Evolutionary conservation across 1,140 invertebrate genomes (phyloP), one percentile per base, ranked within the genome.

Genomic region (Sycophila sp.): DNA sequence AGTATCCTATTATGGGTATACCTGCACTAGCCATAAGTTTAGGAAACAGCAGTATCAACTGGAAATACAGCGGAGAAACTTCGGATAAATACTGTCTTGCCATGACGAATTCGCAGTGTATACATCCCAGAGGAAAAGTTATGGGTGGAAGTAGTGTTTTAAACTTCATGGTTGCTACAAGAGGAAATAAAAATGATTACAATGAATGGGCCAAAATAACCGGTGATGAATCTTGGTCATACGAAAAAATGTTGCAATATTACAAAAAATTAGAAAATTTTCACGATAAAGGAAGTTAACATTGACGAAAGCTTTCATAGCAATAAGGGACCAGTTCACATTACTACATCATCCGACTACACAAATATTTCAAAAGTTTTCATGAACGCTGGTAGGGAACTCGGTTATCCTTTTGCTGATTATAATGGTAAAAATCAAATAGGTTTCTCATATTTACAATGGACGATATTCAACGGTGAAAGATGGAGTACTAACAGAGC

Each of bases 141-240:
- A 84, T 96, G 0, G 97, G 96, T 4, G 96, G 97, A 1, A 96
- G 94, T 1, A 94, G 93, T 53, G 94, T 95, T 0, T 86, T 98
- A 0, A 98, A 99, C 81, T 98, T 97, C 76, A 98, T 98, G 97
- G 89, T 98, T 0, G 98, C 98, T 80, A 94, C 96, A 0, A 86
- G 96, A 73, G 96, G 93, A 58, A 93, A 92, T 84, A 89, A 85
- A 74, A 85, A 89, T 32, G 97, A 99, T 79, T 98, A 96, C 78
- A 94, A 98, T 79, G 86, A 91, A 28, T 98, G 97, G 97, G 94
- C 94, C 67, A 88, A 90, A 10, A 77, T 91, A 28, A 7, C 5
- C 13, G 96, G 96, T 0, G 95, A 97, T 78, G 86, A 90, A 1
- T 92, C 94, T 6, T 98, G 97, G 97, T 92, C 92, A 2, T 98